Evolutionary conservation across 2,797 vertebrate genomes (phyloP), one percentile per base, ranked within the genome.

Genomic region (Macroramphosus scolopax): DNA sequence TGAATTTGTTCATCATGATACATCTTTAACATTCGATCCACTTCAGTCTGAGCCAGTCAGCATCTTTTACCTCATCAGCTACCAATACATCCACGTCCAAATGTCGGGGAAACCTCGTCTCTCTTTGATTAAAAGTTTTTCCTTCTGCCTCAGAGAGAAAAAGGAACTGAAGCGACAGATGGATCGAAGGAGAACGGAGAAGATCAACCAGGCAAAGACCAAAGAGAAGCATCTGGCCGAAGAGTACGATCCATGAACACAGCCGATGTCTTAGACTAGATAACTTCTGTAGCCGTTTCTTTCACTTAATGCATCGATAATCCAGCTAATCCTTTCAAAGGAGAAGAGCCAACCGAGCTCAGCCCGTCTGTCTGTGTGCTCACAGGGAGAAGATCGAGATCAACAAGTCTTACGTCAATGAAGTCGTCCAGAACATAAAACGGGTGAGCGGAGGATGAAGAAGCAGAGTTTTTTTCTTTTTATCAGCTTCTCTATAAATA

Each of bases 161-260:
- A 98, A 97, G 46, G 97, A 99, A 51, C 48, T 99, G 72, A 99
- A 99, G 82, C 94, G 93, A 82, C 95, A 93, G 85, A 99, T 99
- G 97, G 96, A 99, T 83, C 96, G 94, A 77, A 95, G 95, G 78
- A 93, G 97, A 72, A 95, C 96, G 34, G 97, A 98, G 80, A 98
- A 97, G 82, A 94, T 98, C 76, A 97, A 92, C 46, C 94, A 97
- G 80, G 93, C 94, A 0, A 98, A 97, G 81, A 95, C 95, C 17
- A 99, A 97, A 90, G 96, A 99, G 85, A 98, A 95, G 85, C 94
- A 94, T 78, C 91, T 97, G 72, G 94, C 96, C 64, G 95, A 98
- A 75, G 97, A 99, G 97, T 98, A 85, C 61, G 93, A 59, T 20
- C 52, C 41, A 48, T 15, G 29, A 14, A 29, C 6, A 39, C 48